Percentiles rank a stretch among this genome's conserved stretches.
Conservation (phyloP, 2,888 invertebrate species). For the Agrochola lychnidis region DNA sequence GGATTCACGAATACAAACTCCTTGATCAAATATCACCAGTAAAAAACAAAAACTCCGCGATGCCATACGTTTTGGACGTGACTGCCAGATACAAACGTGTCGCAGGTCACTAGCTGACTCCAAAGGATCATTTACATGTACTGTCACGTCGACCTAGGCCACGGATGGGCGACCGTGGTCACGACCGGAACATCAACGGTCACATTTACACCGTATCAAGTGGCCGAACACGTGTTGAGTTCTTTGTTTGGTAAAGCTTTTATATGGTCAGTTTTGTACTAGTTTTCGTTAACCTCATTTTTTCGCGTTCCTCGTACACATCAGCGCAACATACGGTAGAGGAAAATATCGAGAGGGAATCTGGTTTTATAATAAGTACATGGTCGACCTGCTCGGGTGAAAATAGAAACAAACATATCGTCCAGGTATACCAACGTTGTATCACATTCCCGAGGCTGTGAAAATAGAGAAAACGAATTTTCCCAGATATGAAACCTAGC, state of each 20-base stretch:
- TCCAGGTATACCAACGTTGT: no score
- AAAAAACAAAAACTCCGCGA: neutral
- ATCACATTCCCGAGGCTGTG: no score
- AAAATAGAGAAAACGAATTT: no score
- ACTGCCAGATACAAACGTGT: conserved; percentile 31
- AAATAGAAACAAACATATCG: no score
- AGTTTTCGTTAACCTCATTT: neutral
- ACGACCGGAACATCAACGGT: conserved; percentile 51
- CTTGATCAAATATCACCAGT: neutral
- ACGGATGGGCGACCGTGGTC: conserved; percentile 47
- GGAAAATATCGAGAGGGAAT: neutral
- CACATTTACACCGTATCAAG: conserved; percentile 49
- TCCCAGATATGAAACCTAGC: no score
- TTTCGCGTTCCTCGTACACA: neutral
- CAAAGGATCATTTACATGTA: conserved; percentile 44
- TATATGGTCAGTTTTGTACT: conserved; percentile 16
- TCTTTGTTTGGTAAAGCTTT: conserved; percentile 37
- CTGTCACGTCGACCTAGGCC: conserved; percentile 36
- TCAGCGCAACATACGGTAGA: neutral
- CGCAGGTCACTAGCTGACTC: conserved; percentile 39
- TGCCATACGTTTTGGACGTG: neutral
- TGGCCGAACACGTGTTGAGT: conserved; percentile 42
- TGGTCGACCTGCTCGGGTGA: no score
- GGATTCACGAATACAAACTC: neutral
- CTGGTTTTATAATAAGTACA: neutral